A percentile compares a stretch with the other conserved stretches of the same genome.
Conservation (phyloP, 2,113 vertebrate genomes). For the Dolichotis patagonum region DNA sequence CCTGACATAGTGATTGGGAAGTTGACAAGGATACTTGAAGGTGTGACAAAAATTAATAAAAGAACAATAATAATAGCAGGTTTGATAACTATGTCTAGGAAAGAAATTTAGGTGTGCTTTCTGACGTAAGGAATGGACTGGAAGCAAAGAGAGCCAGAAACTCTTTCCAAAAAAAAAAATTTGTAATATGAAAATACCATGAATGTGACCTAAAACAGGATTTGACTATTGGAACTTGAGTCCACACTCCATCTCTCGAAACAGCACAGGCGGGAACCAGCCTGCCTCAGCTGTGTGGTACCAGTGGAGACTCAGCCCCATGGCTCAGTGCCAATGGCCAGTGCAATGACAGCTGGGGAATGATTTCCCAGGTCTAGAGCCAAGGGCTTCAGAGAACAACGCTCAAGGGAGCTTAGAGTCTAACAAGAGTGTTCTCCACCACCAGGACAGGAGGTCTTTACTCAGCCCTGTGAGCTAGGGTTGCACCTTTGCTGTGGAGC, state of each 20-base stretch:
- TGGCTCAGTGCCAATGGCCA: background rate
- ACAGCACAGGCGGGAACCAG: background rate
- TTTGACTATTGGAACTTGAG: background rate
- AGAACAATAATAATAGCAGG: background rate
- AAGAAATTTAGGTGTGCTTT: background rate
- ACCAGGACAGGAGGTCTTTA: background rate
- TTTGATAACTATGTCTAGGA: background rate
- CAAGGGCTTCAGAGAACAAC: background rate
- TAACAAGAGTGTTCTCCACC: background rate
- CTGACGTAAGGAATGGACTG: background rate
- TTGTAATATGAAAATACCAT: background rate
- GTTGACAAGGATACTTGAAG: background rate
- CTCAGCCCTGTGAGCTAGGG: accelerated
- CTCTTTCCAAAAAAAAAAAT: background rate
- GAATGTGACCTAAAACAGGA: background rate
- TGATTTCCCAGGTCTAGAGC: background rate
- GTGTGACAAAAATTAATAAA: background rate
- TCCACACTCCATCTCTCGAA: background rate
- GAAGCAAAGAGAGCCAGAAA: background rate
- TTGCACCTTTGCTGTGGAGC: background rate
- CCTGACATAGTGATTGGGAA: background rate
- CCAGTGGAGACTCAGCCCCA: background rate
- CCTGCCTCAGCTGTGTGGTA: background rate
- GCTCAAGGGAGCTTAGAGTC: background rate
- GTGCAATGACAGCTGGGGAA: background rate